A percentile compares a stretch with the other conserved stretches of the same genome.
Conservation (phyloP, 2,797 vertebrate species). For the Liparis tanakae region DNA sequence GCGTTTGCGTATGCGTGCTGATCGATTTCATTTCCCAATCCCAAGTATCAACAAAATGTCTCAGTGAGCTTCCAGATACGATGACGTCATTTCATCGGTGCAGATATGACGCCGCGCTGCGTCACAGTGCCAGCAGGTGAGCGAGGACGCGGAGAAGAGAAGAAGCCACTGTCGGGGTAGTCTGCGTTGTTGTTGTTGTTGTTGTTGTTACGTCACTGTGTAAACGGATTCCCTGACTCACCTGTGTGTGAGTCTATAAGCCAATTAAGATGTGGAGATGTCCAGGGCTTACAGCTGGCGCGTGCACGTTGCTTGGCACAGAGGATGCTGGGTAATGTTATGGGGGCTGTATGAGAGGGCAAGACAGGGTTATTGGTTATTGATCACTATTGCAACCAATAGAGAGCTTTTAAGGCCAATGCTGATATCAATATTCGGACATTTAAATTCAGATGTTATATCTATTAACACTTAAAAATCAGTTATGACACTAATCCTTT, state of each 20-base stretch:
- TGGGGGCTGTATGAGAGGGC: not conserved
- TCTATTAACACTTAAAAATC: no score
- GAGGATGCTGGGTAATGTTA: conserved; percentile 40
- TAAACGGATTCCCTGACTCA: conserved; percentile 81
- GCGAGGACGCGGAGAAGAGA: conserved; percentile 20
- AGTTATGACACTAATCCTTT: not conserved
- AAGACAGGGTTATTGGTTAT: not conserved
- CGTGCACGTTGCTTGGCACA: conserved; percentile 55
- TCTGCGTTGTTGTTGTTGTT: conserved; percentile 57
- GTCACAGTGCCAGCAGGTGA: conserved; percentile 15
- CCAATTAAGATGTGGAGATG: conserved; percentile 77
- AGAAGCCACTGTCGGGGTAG: conserved; percentile 4
- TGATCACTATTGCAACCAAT: not conserved
- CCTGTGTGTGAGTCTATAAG: conserved; percentile 77
- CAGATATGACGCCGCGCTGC: no score
- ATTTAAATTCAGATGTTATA: not conserved
- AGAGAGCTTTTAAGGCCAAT: not conserved
- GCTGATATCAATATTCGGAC: not conserved
- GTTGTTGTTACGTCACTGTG: conserved; percentile 47
- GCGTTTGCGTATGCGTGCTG: not conserved
- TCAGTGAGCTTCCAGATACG: conserved; percentile 12
- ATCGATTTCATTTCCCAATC: not conserved
- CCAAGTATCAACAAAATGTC: conserved; percentile 13
- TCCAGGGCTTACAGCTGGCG: conserved; percentile 73
- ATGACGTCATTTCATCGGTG: no score